Evolutionary conservation across 2,113 vertebrate species (phyloP), one percentile per base, ranked within the genome.

Genomic region (Pampusana beccarii): DNA sequence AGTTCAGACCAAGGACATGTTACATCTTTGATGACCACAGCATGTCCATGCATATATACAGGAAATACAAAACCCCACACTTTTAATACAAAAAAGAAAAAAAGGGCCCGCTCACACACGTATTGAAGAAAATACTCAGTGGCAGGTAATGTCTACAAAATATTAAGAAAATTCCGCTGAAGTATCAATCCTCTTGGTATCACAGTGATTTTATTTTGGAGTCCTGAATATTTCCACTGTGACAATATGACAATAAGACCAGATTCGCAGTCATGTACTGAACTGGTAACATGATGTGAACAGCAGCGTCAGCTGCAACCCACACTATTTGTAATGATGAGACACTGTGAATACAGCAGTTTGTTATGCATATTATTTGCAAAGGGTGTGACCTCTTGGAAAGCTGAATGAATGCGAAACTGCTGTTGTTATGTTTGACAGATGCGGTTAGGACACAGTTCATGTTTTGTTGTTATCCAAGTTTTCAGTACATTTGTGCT

Each of bases 371-470:
- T 56, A 42, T 95, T 74, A 73, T 73, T 72, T 78, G 88, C 92
- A 94, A 61, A 61, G 79, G 92, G 87, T 66, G 28, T 61, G 93
- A 93, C 62, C 56, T 88, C 93, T 64, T 86, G 56, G 64, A 91
- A 91, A 88, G 77, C 80, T 82, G 66, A 86, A 80, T 65, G 73
- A 51, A 88, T 61, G 28, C 25, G 10, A 82, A 93, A 54, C 73
- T 62, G 51, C 38, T 53, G 34, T 16, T 67, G 26, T 28, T 77
- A 14, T 56, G 75, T 92, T 82, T 60, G 65, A 38, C 89, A 95
- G 82, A 82, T 71, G 82, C 0, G 4, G 71, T 11, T 73, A 38
- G 78, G 92, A 95, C 80, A 94, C 61, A 91, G 78, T 44, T 97
- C 85, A 90, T 10, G 15, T 72, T 86, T 19, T 21, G 3, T 9